A percentile compares a stretch with the other conserved stretches of the same genome.
Evolutionary conservation across 2,113 vertebrate genomes (phyloP).

Genomic region (Alligator sinensis): DNA sequence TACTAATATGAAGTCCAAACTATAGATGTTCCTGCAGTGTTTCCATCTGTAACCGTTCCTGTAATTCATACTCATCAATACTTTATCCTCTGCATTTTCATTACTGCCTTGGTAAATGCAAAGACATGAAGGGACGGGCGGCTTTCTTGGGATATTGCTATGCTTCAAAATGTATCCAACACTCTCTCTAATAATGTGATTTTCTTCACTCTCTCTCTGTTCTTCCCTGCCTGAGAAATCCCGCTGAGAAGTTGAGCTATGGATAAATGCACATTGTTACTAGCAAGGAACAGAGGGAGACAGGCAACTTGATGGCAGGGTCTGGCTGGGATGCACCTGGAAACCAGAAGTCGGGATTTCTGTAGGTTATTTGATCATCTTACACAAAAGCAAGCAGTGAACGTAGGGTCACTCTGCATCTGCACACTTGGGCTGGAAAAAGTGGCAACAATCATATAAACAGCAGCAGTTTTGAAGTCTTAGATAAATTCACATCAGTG

Average conservation of each 20-base stretch:
- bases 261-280: background rate
- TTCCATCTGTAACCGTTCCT: conserved; percentile 9
- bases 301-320: background rate
- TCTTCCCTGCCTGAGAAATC: conserved; percentile 41
- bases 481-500: background rate
- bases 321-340: background rate
- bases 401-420: rapidly evolving
- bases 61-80: conserved; percentile 52
- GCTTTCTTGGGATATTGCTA: background rate
- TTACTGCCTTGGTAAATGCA: conserved; percentile 48
- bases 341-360: background rate
- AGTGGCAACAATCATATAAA: background rate
- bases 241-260: background rate
- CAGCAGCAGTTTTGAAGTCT: background rate
- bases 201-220: conserved; percentile 27
- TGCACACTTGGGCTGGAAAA: background rate
- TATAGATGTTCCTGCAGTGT: background rate
- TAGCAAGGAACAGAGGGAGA: background rate
- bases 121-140: conserved; percentile 12
- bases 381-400: rapidly evolving
- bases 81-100: background rate
- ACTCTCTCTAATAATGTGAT: conserved; percentile 1
- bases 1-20: conserved; percentile 11
- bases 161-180: background rate
- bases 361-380: background rate